Evolutionary conservation across 2,113 vertebrate species (phyloP), one percentile per base, ranked within the genome.

Genomic region (Circaetus gallicus): DNA sequence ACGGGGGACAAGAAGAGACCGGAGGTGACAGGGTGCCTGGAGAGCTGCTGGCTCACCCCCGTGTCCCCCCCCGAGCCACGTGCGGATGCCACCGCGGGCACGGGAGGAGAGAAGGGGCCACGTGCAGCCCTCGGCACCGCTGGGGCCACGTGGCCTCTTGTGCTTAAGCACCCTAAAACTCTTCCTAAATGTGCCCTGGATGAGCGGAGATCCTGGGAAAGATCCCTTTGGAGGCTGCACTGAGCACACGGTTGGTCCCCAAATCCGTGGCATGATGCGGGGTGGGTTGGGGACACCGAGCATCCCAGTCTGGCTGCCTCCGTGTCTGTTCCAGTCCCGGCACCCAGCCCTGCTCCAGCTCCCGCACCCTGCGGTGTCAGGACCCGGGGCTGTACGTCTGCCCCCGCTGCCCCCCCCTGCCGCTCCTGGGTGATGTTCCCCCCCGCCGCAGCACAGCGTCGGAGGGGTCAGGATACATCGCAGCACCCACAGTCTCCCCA

Each of bases 361-460:
- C 38, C 70, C 45, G 4, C n/a, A 31, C 1, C 1, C 31, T 3
- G 2, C 10, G 2, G 29, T 2, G 55, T 15, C 4, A 7, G 40
- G 11, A 52, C 50, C 29, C 86, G 47, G 47, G 22, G 47, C 47
- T 49, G 14, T 6, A 19, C 4, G 1, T 2, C 52, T 15, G 2
- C 6, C 29, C 38, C 58, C 0, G 0, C 21, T 32, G 8, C 19
- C 25, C 52, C 10, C 17, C 11, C 0, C n/a, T n/a, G 1, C 6
- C 1, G 3, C 55, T 26, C 45, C 31, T 0, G 0, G 42, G 15
- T 20, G 42, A n/a, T 38, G 40, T 25, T 49, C 11, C 20, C 2
- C 36, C 40, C n/a, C 19, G n/a, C 45, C 20, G 20, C 47, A 47
- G 47, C 47, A 47, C 11, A 21, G 20, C 11, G 11, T 47, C 47